These are phyloP conservation scores for Mastomys natalensis DNA, from an alignment of 2,113 vertebrate species.

Conservation along the genomic window DNA sequence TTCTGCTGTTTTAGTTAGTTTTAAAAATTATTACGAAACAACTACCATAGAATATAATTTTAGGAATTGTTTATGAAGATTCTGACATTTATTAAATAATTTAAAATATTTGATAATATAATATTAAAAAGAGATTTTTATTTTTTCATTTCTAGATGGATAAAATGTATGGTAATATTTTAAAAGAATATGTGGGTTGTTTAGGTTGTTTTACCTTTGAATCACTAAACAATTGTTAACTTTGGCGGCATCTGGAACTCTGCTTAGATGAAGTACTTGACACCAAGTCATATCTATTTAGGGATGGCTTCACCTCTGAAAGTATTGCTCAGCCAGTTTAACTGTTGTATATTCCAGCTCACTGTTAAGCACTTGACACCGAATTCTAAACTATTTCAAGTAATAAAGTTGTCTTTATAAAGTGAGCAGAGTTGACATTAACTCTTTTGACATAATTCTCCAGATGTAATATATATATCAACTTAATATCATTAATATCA, in stretches of 20 bases:
- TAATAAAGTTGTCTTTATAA: slow-evolving; percentile 45
- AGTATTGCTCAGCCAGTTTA: neutral
- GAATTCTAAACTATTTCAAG: slow-evolving; percentile 63
- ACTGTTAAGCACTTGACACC: slow-evolving; percentile 44
- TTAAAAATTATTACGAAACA: slow-evolving; percentile 1
- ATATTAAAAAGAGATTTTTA: neutral
- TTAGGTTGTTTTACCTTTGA: slow-evolving; percentile 41
- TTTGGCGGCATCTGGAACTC: neutral
- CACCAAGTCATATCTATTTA: neutral
- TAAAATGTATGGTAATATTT: neutral
- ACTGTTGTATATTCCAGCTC: slow-evolving; percentile 55
- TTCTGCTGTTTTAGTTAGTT: neutral
- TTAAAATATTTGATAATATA: neutral
- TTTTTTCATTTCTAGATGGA: neutral
- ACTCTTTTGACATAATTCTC: slow-evolving; percentile 26
- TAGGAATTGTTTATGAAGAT: neutral
- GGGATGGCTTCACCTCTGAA: slow-evolving; percentile 35
- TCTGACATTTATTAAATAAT: neutral
- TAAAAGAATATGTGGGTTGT: neutral
- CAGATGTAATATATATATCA: neutral
- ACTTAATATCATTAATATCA: too few relatives aligned
- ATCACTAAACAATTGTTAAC: slow-evolving; percentile 29
- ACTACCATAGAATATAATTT: neutral
- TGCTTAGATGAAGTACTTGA: neutral
- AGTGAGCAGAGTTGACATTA: slow-evolving; percentile 10